Evolutionary conservation across 1,140 invertebrate genomes (phyloP).

Genomic region (Teleogryllus occipitalis): DNA sequence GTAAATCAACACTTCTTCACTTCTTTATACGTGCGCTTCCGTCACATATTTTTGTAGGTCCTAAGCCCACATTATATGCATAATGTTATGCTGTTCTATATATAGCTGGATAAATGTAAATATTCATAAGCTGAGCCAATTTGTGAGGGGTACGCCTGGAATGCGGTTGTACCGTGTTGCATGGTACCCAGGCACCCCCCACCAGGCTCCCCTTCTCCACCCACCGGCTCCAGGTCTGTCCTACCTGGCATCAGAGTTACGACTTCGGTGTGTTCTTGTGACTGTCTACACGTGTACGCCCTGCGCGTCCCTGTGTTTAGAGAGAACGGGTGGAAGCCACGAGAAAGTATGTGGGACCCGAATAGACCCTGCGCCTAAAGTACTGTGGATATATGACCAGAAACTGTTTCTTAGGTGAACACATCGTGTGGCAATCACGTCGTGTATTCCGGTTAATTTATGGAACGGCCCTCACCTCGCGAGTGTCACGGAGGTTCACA

Average conservation of each 20-base stretch:
- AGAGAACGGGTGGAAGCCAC: neutral
- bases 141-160: neutral
- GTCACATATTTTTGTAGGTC: neutral
- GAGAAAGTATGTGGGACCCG: too few species aligned
- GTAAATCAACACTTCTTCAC: neutral
- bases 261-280: neutral
- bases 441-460: neutral
- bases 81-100: conserved; percentile 1
- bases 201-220: too few species aligned
- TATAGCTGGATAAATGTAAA: neutral
- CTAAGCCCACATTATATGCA: neutral
- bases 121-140: conserved; percentile 4
- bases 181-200: neutral
- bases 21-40: neutral
- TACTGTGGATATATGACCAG: neutral
- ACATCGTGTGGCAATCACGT: neutral
- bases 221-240: neutral
- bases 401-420: neutral
- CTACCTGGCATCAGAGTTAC: neutral
- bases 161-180: neutral
- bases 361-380: neutral
- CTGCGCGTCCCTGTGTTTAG: neutral
- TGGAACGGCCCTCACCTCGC: too few species aligned
- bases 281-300: conserved; percentile 3
- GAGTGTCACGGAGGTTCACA: neutral